Evolutionary conservation across 2,113 vertebrate genomes (phyloP), one percentile per base, ranked within the genome.

Genomic region (Nesoenas mayeri): DNA sequence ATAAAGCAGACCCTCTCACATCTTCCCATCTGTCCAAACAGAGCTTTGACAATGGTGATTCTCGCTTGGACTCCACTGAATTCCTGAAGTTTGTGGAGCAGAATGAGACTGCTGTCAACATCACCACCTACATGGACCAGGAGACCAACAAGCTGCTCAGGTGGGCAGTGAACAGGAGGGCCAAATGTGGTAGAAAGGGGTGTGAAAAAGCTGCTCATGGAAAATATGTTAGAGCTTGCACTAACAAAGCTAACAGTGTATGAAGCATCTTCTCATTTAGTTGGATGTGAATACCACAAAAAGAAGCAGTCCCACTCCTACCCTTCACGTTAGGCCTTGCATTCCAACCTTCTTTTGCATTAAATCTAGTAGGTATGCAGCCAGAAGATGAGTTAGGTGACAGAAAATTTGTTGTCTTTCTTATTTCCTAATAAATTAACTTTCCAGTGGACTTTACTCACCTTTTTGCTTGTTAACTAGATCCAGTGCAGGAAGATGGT

Each of bases 11-110:
- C 29, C 19, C 25, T 93, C 70, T 95, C 65, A 24, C n/a, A 24
- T 61, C 48, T 64, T 84, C 71, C 26, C n/a, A 26, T 47, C 34
- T 92, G 67, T 24, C 56, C 70, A 51, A 62, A 4, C 91, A 99
- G 99, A 99, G 96, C 36, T 99, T 99, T 70, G 99, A 99, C 58
- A 98, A 99, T 64, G 99, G 99, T 0, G 99, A 99, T 94, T 98
- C 99, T 95, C 98, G 97, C 92, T 89, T 99, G 97, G 99, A 99
- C 97, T 99, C 99, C 71, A 98, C 98, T 2, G 99, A 99, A 92
- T 98, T 99, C 90, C 98, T 99, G 92, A 99, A 99, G 62, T 99
- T 99, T 97, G 99, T 99, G 97, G 99, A 99, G 95, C 99, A 99
- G 97, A 99, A 99, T 15, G 99, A 99, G 44, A 99, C 99, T 1